Evolutionary conservation across 2,113 vertebrate species (phyloP).

Genomic region (Rhinopomastus cyanomelas): DNA sequence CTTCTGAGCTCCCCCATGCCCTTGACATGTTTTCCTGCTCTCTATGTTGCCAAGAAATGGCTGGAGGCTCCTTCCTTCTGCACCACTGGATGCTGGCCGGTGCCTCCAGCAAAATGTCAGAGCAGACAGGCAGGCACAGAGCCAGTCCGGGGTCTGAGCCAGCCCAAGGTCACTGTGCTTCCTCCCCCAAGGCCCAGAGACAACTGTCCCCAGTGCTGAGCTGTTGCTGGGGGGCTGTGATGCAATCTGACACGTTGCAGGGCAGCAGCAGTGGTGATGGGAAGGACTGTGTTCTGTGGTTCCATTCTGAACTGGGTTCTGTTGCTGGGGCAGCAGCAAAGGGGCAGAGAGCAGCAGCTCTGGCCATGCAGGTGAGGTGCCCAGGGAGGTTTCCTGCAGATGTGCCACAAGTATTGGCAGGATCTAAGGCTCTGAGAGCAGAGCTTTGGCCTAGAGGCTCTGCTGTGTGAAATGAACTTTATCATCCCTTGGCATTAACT

Average conservation of each 20-base stretch:
- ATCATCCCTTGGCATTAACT: background rate
- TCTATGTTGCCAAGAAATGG: background rate
- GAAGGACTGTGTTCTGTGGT: background rate
- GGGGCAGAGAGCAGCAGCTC: background rate
- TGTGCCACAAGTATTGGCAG: background rate
- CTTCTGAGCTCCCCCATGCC: background rate
- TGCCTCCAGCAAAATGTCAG: background rate
- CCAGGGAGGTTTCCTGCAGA: background rate
- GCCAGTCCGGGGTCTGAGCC: background rate
- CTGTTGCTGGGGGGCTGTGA: background rate
- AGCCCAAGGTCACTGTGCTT: background rate
- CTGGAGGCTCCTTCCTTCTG: background rate
- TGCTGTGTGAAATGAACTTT: background rate
- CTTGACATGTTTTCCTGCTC: background rate
- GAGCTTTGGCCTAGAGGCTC: background rate
- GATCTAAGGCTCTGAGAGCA: background rate
- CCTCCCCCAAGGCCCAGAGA: background rate
- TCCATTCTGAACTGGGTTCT: too few relatives aligned
- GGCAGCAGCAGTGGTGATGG: background rate
- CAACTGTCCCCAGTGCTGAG: background rate
- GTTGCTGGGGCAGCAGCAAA: background rate
- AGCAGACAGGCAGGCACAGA: background rate
- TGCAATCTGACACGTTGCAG: background rate
- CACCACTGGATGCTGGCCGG: background rate
- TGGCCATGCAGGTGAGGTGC: fast-evolving